Base-by-base conservation (phyloP, 2,113 vertebrate genomes). In the Brienomyrus longianalis region DNA sequence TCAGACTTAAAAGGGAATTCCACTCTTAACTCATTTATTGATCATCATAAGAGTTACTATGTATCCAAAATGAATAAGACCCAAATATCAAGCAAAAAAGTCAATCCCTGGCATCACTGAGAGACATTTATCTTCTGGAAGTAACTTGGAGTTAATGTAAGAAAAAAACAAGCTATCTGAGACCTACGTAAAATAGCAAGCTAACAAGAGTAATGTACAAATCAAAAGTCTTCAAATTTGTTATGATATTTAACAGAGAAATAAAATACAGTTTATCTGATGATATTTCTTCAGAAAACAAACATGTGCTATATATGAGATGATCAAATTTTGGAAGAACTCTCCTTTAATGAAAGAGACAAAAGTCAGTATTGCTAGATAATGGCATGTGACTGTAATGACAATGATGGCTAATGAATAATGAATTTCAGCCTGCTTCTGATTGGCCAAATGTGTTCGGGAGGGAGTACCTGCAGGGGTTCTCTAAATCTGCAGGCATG, bases 401-500 rank as follows among this genome's bases (percentile, higher is more conserved):
- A 80, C 13, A 43, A 43, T 39, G 74, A 43, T 19, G 17, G 35
- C 35, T 80, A 39, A 80, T 80, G 31, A 80, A 35, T 77, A 39
- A 35, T 80, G 74, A 80, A 83, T 51, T 23, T 39, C 2, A 45
- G 19, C 19, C 74, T 56, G 31, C 11, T 39, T 66, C 6, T 89
- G 59, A 51, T 80, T 85, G 39, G 80, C 52, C 62, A 50, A 35
- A 83, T 8, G 4, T 31, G 35, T 54, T 52, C 0, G 56, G 50
- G 77, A 35, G 54, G n/a, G 23, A 52, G 91, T 96, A 99, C 98
- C 97, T 97, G 96, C 98, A 99, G 91, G 98, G 98, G 92, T 99
- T 98, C 80, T 90, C 91, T 52, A 98, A 95, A 89, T 98, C 96
- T 91, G 96, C 94, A 84, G 95, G 94, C 62, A 96, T 97, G 91